These are phyloP conservation scores for Galleria mellonella DNA, from an alignment of 1,140 invertebrate genomes.

Conservation along the genomic window DNA sequence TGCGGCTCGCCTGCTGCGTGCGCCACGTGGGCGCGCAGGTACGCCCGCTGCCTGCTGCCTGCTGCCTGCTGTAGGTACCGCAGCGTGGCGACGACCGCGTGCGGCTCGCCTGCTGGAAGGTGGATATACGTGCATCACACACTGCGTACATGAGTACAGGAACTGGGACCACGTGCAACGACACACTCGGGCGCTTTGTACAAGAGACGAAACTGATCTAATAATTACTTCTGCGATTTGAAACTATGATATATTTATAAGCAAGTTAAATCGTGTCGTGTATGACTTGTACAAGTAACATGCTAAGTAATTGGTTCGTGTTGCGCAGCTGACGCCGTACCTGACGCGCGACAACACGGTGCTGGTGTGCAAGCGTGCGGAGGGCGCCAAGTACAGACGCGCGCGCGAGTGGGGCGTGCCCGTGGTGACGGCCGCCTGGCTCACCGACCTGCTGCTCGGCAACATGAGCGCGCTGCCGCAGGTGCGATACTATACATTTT, in stretches of 20 bases:
- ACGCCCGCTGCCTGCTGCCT: conserved; percentile 77
- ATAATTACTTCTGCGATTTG: too few species aligned
- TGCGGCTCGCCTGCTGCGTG: conserved; percentile 86
- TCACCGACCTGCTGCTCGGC: conserved; percentile 94
- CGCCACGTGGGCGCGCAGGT: conserved; percentile 89
- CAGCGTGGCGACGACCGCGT: conserved; percentile 87
- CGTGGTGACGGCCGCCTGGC: conserved; percentile 94
- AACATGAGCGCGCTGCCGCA: conserved; percentile 86
- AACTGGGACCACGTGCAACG: too few species aligned
- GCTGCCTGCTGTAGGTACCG: conserved; percentile 88
- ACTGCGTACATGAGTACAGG: too few species aligned
- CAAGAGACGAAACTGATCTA: too few species aligned
- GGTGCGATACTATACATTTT: conserved; percentile 23
- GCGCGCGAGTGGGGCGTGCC: conserved; percentile 92
- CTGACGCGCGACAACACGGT: conserved; percentile 85
- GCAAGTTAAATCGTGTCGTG: too few species aligned
- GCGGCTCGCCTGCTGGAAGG: conserved; percentile 86
- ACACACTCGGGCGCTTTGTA: too few species aligned
- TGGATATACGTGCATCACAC: conserved; percentile 91
- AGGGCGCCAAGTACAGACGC: conserved; percentile 91
- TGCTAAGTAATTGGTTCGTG: neutral
- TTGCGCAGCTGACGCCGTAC: conserved; percentile 78
- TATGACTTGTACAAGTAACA: too few species aligned
- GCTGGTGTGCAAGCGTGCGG: conserved; percentile 83
- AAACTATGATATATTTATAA: too few species aligned